phyloP scores from a whole-genome alignment of 2,797 vertebrate species.

The Callimico goeldii region DNA sequence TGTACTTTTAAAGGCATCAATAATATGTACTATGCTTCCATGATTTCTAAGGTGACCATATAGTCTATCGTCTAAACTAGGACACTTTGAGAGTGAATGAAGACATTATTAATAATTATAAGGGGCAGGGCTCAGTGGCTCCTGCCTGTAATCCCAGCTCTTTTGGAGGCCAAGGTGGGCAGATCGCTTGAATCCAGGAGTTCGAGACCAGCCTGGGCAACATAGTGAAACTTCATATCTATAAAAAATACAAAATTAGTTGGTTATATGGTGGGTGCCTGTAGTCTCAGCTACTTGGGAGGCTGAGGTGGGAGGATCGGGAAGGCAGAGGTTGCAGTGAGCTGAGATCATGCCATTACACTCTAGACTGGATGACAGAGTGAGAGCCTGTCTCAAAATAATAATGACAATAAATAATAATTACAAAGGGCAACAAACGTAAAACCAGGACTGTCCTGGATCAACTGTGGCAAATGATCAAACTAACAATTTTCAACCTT shows the following conservation, averaged over 20 bases:
- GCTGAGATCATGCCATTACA: not conserved
- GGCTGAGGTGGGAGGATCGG: not conserved
- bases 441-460: not conserved
- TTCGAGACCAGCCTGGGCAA: not conserved
- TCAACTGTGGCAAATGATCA: not conserved
- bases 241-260: not conserved
- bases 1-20: not conserved
- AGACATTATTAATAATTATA: conserved; percentile 28
- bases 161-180: not conserved
- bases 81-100: not conserved
- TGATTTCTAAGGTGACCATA: not conserved
- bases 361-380: not conserved
- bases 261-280: not conserved
- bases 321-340: not conserved
- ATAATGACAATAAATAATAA: not conserved
- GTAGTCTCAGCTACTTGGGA: not conserved
- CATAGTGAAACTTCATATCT: not conserved
- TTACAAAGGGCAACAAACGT: conserved; percentile 8
- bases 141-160: not conserved
- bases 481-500: not conserved
- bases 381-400: not conserved
- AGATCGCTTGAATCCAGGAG: not conserved
- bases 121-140: not conserved
- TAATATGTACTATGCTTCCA: not conserved
- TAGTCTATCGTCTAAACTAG: not conserved